Base-by-base conservation (phyloP, 2,888 invertebrate species). In the Dascillus cervinus region DNA sequence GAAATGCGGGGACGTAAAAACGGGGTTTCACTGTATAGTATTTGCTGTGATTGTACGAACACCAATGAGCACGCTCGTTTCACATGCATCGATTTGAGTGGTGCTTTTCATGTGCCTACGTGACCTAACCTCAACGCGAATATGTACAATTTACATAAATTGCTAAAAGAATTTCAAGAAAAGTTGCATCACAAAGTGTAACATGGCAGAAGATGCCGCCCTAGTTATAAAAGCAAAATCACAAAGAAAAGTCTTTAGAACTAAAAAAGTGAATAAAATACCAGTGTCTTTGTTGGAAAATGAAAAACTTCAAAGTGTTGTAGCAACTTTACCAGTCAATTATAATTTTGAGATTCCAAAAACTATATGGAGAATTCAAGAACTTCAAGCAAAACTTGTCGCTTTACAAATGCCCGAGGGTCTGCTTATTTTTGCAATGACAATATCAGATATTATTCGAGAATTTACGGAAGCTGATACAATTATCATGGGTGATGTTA, bases 331-430 rank as follows among this genome's bases (percentile, higher is more conserved):
- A 29, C 98, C 98, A 2, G 65, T 75, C 15, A 99, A 98, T 68
- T 98, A 98, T 58, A 96, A 94, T 62, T 98, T 99, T 64, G 98
- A 98, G 75, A 78, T 99, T 45, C 87, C 87, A 37, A 98, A 98
- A 64, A 96, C 96, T 0, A 82, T 98, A 62, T 97, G 97, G 97
- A 79, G 92, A 57, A 90, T 96, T 53, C 72, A 79, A 46, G 82
- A 88, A 55, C 66, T 79, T n/a, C 75, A 77, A 46, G 81, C 89
- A 0, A 87, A 85, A 62, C 76, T 85, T 52, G 94, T 98, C 1
- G 96, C 92, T 1, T 66, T 98, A 9, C 98, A 99, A 67, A 79
- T 99, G 75, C 98, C 98, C 1, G 98, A 98, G 74, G 98, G 86
- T 6, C 65, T 99, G 3, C 71, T 95, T 11, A 72, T 98, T 69